These are phyloP conservation scores for Harlomillsia oculata DNA, from an alignment of 1,140 invertebrate genomes.

Conservation along the genomic window DNA sequence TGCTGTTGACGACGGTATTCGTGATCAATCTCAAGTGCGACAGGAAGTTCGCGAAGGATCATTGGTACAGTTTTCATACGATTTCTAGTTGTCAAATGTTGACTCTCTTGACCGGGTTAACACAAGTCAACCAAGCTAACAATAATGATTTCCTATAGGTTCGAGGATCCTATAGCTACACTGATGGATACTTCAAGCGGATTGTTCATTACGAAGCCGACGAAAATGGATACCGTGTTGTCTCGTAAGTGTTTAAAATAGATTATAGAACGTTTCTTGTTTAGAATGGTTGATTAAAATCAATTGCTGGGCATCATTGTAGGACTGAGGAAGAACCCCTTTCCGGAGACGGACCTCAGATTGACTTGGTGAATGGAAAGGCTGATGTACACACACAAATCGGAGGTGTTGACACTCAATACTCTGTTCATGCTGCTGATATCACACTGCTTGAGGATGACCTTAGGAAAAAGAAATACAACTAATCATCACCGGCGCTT, in stretches of 20 bases:
- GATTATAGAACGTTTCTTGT: neutral
- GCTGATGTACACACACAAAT: slow-evolving; percentile 42
- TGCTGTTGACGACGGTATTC: slow-evolving; percentile 45
- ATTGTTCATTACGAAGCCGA: slow-evolving; percentile 49
- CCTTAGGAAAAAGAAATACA: neutral
- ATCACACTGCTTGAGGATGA: slow-evolving; percentile 20
- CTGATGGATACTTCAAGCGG: slow-evolving; percentile 48
- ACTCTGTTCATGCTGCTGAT: slow-evolving; percentile 40
- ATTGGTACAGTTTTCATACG: too few relatives aligned
- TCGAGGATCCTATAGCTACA: slow-evolving; percentile 48
- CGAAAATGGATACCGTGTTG: slow-evolving; percentile 49
- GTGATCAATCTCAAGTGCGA: slow-evolving; percentile 43
- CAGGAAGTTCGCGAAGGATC: slow-evolving; percentile 46
- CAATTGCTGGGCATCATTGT: slow-evolving; percentile 12
- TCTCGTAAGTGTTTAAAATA: slow-evolving; percentile 42
- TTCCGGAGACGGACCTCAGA: slow-evolving; percentile 40
- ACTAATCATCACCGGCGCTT: too few relatives aligned
- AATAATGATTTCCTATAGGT: too few relatives aligned
- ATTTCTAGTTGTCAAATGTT: too few relatives aligned
- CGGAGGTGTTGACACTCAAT: slow-evolving; percentile 39
- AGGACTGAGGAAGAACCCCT: slow-evolving; percentile 45
- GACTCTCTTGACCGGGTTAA: too few relatives aligned
- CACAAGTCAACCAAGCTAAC: too few relatives aligned
- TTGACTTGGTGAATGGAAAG: slow-evolving; percentile 42
- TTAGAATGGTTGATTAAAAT: neutral